These are phyloP conservation scores for Drosophila suboccidentalis DNA, from an alignment of 2,888 invertebrate genomes.

Conservation along the genomic window DNA sequence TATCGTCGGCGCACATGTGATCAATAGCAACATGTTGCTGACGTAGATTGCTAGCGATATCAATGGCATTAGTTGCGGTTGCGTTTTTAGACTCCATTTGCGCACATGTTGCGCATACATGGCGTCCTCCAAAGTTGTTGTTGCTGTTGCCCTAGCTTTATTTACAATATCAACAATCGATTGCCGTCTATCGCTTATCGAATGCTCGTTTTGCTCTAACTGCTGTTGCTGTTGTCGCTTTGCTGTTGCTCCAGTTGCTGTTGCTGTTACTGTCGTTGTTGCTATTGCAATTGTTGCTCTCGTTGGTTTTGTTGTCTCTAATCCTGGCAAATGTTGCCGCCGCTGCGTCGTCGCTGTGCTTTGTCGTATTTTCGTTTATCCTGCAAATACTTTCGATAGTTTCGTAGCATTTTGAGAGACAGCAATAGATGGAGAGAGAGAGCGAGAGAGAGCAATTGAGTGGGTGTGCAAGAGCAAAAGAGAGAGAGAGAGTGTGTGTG, in stretches of 20 bases:
- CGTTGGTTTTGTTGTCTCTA: conserved; percentile 39
- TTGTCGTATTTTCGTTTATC: conserved; percentile 82
- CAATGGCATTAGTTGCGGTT: conserved; percentile 86
- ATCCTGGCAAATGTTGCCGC: conserved; percentile 71
- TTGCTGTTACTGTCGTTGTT: conserved; percentile 27
- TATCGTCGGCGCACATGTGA: conserved; percentile 82
- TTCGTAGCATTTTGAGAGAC: conserved; percentile 83
- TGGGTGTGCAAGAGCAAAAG: conserved; percentile 39
- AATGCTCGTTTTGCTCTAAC: conserved; percentile 57
- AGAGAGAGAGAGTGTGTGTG: conserved; percentile 19
- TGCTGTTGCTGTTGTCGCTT: conserved; percentile 51
- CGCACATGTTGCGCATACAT: conserved; percentile 86
- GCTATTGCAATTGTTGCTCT: conserved; percentile 31
- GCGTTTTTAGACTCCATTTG: conserved; percentile 86
- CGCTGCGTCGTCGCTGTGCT: conserved; percentile 78
- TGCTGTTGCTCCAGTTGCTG: conserved; percentile 39
- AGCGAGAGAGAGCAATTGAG: conserved; percentile 15
- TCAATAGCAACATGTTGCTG: conserved; percentile 85
- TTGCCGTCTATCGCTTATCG: conserved; percentile 30
- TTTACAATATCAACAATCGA: conserved; percentile 70
- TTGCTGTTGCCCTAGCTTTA: conserved; percentile 75
- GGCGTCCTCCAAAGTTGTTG: conserved; percentile 84
- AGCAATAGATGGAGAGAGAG: conserved; percentile 41
- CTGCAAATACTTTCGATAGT: conserved; percentile 81
- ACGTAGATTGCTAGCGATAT: conserved; percentile 84